These are phyloP conservation scores for Pampus argenteus DNA, from an alignment of 2,797 vertebrate species.

Conservation along the genomic window DNA sequence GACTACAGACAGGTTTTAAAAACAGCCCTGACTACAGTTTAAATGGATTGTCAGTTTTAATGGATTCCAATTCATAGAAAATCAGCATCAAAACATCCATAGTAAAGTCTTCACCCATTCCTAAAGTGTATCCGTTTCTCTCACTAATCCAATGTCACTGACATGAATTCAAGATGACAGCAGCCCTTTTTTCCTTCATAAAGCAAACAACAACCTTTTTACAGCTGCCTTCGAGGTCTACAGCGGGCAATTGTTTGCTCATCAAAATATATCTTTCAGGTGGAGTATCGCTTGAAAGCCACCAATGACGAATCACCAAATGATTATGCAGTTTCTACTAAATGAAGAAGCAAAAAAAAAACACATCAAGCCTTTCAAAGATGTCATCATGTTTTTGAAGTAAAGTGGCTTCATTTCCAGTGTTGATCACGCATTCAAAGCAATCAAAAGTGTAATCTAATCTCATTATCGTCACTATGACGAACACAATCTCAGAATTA, in stretches of 20 bases:
- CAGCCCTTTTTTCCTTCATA: slow-evolving; percentile 11
- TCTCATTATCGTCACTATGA: slow-evolving; percentile 8
- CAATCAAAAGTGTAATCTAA: slow-evolving; percentile 25
- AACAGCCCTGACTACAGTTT: no score
- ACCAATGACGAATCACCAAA: not conserved
- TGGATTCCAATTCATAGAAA: not conserved
- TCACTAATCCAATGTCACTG: not conserved
- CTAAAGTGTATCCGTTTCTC: not conserved
- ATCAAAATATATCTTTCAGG: not conserved
- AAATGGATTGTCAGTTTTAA: slow-evolving; percentile 4
- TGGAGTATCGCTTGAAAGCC: slow-evolving; percentile 27
- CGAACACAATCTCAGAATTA: slow-evolving; percentile 15
- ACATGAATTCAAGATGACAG: slow-evolving; percentile 18
- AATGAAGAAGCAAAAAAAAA: not conserved
- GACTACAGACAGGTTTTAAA: not conserved
- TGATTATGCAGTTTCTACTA: slow-evolving; percentile 15
- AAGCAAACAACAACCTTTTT: not conserved
- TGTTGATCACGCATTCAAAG: slow-evolving; percentile 14
- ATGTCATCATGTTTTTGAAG: slow-evolving; percentile 18
- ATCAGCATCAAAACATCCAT: no score
- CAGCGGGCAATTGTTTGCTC: not conserved
- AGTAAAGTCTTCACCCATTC: not conserved
- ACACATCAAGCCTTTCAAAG: slow-evolving; percentile 17
- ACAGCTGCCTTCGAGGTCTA: slow-evolving; percentile 8
- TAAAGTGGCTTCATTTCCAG: slow-evolving; percentile 18